Base-by-base conservation (phyloP, 2,888 invertebrate genomes). In the Catocala nupta region DNA sequence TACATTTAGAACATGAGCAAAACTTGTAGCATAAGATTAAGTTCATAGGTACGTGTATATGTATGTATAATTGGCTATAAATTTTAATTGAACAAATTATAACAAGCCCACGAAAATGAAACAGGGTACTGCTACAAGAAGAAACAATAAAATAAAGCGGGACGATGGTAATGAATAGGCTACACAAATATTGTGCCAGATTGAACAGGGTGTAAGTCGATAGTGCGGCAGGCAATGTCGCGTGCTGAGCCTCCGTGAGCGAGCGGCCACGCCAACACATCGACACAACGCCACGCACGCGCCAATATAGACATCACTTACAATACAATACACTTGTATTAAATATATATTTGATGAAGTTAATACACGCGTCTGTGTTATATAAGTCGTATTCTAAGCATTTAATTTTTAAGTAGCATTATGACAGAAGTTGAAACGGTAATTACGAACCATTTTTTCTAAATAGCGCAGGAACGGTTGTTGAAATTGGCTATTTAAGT, bases 191-290 rank as follows among this genome's bases (percentile, higher is more conserved):
- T 92, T 90, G 88, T 86, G 90, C 84, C 89, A 90, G 89, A 90
- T 92, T 92, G 87, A 90, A 92, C 91, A 90, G 88, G 88, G 90
- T 93, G 92, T 92, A 92, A 93, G 90, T 89, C 87, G 92, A 93
- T 93, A 92, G 89, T 73, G 85, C 73, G 81, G 81, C 92, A 92
- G 92, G 93, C 92, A 77, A 93, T 77, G 80, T 93, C 80, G 93
- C 93, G 92, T 93, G 93, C 67, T 65, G 42, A 49, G 58, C 55
- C 75, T 78, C 83, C 78, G 76, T 89, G 80, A 63, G 51, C 47
- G 51, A 43, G 63, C 56, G 71, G 11, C n/a, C 5, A 8, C 7
- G 25, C 25, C 25, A 25, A 1, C 39, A 39, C 39, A 39, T 9
- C 75, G 70, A 25, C 25, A 25, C 25, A 25, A 1, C 36, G 36